Base-by-base conservation (phyloP, 64 coral and sea anemone genomes). In the Exaiptasia diaphana region DNA sequence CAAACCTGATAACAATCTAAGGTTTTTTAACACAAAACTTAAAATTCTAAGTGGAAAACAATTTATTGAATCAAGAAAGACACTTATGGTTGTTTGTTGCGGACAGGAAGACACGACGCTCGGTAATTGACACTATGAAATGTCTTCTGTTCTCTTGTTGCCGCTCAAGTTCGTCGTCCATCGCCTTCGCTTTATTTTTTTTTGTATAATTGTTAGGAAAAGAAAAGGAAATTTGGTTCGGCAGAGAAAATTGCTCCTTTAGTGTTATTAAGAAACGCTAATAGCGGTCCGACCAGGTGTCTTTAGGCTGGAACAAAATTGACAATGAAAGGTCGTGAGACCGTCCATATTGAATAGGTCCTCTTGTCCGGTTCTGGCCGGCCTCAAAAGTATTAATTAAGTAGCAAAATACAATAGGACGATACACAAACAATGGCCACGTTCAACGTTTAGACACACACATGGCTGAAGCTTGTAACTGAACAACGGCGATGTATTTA, bases 351-450 rank as follows among this genome's bases (percentile, higher is more conserved):
- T 44, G 24, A 78, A n/a, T 76, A 61, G 58, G 39, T 68, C 34
- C 64, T 53, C 41, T 77, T 35, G 44, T 15, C 39, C 38, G 50
- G 56, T 75, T 85, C 29, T 36, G 24, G 38, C 61, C 29, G n/a
- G 30, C 74, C 75, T 77, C 84, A 87, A 87, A 77, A 87, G 84
- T 68, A 87, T 87, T 87, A 87, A 87, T 87, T 87, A 87, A 87
- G 56, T 69, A 43, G 12, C 41, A 29, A 24, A 35, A 50, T 55
- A 87, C 84, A 87, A 87, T 67, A 41, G n/a, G n/a, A n/a, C n/a
- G 73, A 75, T 25, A 38, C 38, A 31, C 4, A 22, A 64, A 87
- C 72, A 87, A 87, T 77, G 25, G 57, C 31, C 62, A 87, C 78
- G 67, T 78, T 3, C 39, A 22, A 26, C 29, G 37, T 32, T 37